Conservation (phyloP, 2,113 vertebrate species). For the Gulo gulo region DNA sequence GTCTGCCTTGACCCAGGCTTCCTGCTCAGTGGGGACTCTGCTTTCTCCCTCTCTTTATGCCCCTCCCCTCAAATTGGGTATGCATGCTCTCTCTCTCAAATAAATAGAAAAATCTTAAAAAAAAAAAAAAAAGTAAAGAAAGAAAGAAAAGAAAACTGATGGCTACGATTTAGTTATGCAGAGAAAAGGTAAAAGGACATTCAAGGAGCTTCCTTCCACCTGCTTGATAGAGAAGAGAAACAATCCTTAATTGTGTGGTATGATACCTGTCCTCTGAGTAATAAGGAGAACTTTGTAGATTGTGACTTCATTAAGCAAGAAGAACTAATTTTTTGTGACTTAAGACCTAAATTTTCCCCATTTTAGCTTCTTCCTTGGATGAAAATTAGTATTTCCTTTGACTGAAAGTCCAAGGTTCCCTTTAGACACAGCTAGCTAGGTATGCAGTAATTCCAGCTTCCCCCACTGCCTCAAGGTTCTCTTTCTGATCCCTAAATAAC, state of each 20-base stretch:
- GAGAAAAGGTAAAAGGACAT: conserved; percentile 2
- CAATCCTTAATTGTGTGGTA: neutral
- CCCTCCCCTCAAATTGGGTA: too few relatives aligned
- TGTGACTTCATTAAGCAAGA: neutral
- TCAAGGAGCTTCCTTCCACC: neutral
- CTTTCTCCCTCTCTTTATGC: too few relatives aligned
- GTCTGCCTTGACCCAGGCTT: too few relatives aligned
- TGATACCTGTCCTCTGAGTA: neutral
- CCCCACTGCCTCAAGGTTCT: neutral
- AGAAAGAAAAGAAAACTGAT: neutral
- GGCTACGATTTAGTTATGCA: neutral
- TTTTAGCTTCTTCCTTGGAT: neutral
- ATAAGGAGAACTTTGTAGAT: neutral
- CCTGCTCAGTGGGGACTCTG: too few relatives aligned
- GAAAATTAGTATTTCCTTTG: neutral
- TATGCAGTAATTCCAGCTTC: neutral
- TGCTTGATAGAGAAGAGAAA: neutral
- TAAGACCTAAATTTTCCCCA: neutral
- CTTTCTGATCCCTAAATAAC: neutral
- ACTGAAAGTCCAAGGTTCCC: neutral
- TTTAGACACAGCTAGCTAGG: neutral
- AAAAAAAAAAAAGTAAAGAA: too few relatives aligned
- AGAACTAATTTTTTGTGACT: neutral
- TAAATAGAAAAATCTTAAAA: too few relatives aligned
- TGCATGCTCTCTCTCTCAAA: too few relatives aligned